Conservation (phyloP, 2,113 vertebrate species). For the Stegostoma tigrinum region DNA sequence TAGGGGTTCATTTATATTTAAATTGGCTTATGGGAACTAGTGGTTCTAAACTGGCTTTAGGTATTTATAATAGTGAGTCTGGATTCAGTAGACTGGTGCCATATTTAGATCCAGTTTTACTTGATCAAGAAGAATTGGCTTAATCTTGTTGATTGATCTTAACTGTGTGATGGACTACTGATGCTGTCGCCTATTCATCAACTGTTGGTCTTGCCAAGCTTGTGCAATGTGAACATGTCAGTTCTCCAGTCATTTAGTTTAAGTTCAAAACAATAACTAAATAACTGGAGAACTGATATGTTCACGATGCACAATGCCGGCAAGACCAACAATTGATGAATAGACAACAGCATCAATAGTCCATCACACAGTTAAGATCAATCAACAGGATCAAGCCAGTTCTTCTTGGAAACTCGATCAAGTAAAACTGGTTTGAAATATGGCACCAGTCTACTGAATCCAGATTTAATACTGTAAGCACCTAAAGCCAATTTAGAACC, state of each 20-base stretch:
- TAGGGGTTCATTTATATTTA: neutral
- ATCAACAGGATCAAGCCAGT: neutral
- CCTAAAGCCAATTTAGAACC: neutral
- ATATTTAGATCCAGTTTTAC: neutral
- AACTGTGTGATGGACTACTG: neutral
- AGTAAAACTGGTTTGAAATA: neutral
- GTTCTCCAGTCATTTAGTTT: neutral
- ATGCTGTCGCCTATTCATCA: neutral
- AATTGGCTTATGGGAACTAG: neutral
- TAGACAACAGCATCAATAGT: neutral
- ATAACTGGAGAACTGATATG: neutral
- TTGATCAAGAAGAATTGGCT: constrained; percentile 4
- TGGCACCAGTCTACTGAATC: neutral
- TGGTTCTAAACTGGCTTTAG: neutral
- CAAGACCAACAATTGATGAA: neutral
- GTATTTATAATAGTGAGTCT: neutral
- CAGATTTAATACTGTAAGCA: neutral
- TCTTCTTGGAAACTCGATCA: neutral
- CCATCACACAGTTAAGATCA: neutral
- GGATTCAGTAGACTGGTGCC: neutral
- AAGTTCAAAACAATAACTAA: neutral
- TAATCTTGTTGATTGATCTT: neutral
- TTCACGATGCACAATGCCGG: neutral
- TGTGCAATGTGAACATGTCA: neutral
- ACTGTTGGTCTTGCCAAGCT: neutral